Evolutionary conservation across 2,113 vertebrate genomes (phyloP).

Genomic region (Gnathonemus longibarbis): DNA sequence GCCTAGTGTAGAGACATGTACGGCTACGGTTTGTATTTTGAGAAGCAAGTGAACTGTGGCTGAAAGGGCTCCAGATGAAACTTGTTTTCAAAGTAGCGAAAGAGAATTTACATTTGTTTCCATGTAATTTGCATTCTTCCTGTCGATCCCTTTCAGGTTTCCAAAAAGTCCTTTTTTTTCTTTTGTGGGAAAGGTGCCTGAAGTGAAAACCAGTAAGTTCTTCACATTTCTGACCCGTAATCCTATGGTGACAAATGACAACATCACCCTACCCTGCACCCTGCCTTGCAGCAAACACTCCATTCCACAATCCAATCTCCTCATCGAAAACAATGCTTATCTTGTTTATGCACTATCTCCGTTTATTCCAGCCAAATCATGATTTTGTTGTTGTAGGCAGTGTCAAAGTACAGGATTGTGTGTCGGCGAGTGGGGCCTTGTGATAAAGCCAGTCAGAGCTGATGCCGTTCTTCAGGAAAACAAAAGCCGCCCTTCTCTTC

Average conservation of each 20-base stretch:
- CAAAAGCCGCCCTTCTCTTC: neutral
- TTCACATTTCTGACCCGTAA: neutral
- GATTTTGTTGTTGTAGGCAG: conserved; percentile 14
- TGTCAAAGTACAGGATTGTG: conserved; percentile 6
- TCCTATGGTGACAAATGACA: neutral
- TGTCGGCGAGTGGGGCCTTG: neutral
- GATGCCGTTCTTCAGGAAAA: neutral
- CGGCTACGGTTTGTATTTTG: neutral
- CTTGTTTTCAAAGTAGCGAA: neutral
- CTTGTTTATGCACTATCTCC: neutral
- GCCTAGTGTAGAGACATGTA: neutral
- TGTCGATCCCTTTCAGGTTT: neutral
- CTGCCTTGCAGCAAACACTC: neutral
- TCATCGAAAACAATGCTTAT: conserved; percentile 5
- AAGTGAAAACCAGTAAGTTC: neutral
- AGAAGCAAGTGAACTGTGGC: neutral
- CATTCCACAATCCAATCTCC: neutral
- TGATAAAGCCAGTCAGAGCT: neutral
- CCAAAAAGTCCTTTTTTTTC: neutral
- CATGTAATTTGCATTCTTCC: conserved; percentile 1
- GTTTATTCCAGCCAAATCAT: neutral
- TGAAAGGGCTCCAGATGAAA: neutral
- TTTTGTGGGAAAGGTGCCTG: neutral
- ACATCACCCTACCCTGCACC: neutral
- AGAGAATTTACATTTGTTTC: neutral